Evolutionary conservation across 2,113 vertebrate genomes (phyloP).

Genomic region (Chascanopsetta lugubris): DNA sequence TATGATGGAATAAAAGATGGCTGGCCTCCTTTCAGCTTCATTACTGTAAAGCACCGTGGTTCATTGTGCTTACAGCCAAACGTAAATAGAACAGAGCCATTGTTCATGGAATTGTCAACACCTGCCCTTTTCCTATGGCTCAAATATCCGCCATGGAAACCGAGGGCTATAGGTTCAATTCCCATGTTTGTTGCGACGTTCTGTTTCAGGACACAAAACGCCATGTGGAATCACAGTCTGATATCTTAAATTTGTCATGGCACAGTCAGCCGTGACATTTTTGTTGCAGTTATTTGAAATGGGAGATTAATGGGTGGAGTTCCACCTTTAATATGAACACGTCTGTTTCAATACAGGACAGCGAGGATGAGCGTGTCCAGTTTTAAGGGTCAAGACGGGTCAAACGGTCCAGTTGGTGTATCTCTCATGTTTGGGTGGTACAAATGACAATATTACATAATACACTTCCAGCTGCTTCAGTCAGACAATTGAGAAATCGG

Average conservation of each 20-base stretch:
- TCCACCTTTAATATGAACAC: constrained; percentile 21
- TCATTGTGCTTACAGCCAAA: background rate
- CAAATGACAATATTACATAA: constrained; percentile 2
- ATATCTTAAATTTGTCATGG: constrained; percentile 8
- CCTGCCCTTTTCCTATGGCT: background rate
- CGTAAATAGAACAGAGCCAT: constrained; percentile 4
- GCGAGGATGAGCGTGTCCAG: background rate
- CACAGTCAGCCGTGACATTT: background rate
- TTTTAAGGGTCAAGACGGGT: background rate
- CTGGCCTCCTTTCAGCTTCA: no score
- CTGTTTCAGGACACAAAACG: no score
- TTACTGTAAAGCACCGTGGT: background rate
- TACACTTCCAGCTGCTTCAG: background rate
- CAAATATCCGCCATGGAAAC: background rate
- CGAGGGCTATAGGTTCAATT: background rate
- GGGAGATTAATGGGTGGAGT: constrained; percentile 13
- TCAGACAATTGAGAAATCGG: constrained; percentile 24
- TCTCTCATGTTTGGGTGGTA: background rate
- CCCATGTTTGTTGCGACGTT: no score
- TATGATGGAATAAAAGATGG: background rate
- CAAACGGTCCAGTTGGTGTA: background rate
- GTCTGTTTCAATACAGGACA: background rate
- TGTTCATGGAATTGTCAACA: background rate
- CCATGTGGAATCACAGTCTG: background rate
- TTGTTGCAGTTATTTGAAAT: constrained; percentile 26